Conservation (phyloP, 1,140 invertebrate species). For the Oncopeltus fasciatus region DNA sequence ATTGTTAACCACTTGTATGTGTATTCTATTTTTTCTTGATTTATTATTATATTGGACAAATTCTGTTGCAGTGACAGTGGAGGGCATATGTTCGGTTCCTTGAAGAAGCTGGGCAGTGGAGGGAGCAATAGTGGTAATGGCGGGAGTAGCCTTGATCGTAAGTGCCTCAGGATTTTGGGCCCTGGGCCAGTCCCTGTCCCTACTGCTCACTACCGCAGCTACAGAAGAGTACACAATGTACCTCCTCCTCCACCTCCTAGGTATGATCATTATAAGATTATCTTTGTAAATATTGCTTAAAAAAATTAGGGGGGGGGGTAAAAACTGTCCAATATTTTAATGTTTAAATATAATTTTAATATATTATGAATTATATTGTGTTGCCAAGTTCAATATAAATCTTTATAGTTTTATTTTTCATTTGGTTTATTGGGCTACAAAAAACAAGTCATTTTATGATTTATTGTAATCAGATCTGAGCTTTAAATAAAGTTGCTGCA, state of each 20-base stretch:
- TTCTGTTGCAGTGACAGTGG: neutral
- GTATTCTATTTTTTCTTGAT: neutral
- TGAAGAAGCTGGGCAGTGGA: conserved; percentile 44
- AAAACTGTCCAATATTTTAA: no score
- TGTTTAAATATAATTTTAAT: no score
- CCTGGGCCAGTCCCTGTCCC: conserved; percentile 44
- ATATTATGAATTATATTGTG: no score
- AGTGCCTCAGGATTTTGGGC: conserved; percentile 47
- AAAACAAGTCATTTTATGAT: no score
- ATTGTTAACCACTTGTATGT: neutral
- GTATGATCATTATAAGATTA: no score
- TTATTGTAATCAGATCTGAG: no score
- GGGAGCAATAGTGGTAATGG: conserved; percentile 26
- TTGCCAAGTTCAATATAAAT: no score
- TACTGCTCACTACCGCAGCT: conserved; percentile 61
- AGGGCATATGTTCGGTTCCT: conserved; percentile 39
- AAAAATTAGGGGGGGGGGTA: no score
- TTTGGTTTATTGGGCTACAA: no score
- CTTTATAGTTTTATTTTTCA: no score
- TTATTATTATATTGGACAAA: neutral
- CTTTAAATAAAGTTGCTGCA: no score
- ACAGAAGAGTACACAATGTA: conserved; percentile 41
- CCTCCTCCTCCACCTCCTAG: conserved; percentile 9
- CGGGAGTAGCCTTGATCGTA: conserved; percentile 52
- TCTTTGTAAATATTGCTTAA: no score